Evolutionary conservation across 2,888 invertebrate species (phyloP).

Genomic region (Rhagium mordax): DNA sequence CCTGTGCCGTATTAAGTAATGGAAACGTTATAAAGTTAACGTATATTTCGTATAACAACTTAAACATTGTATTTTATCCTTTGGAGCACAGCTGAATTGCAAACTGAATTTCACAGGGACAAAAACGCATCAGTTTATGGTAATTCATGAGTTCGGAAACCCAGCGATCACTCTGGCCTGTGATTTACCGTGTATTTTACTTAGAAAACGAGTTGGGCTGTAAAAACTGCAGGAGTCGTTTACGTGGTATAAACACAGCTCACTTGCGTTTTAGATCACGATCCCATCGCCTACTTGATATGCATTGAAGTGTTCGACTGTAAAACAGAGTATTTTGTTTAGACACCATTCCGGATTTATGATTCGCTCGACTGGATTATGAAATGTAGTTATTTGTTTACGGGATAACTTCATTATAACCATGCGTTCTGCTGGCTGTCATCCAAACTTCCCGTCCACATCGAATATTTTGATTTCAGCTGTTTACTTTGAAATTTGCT

Average conservation of each 20-base stretch:
- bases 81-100: background rate
- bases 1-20: background rate
- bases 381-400: conserved; percentile 41
- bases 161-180: background rate
- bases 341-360: conserved; percentile 43
- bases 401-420: conserved; percentile 37
- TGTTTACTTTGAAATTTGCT: background rate
- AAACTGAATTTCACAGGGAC: conserved; percentile 5
- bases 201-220: conserved; percentile 24
- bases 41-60: background rate
- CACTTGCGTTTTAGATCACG: conserved; percentile 31
- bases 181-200: conserved; percentile 27
- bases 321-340: conserved; percentile 49
- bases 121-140: conserved; percentile 18
- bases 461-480: background rate
- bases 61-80: conserved; percentile 3
- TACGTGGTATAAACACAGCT: conserved; percentile 39
- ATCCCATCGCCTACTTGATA: conserved; percentile 48
- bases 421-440: background rate
- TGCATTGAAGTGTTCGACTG: conserved; percentile 51
- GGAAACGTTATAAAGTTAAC: background rate
- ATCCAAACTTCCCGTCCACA: background rate
- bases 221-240: conserved; percentile 40
- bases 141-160: conserved; percentile 17
- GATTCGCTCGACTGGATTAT: conserved; percentile 40